Conservation (phyloP, 2,888 invertebrate genomes). For the Lithophane leautieri region DNA sequence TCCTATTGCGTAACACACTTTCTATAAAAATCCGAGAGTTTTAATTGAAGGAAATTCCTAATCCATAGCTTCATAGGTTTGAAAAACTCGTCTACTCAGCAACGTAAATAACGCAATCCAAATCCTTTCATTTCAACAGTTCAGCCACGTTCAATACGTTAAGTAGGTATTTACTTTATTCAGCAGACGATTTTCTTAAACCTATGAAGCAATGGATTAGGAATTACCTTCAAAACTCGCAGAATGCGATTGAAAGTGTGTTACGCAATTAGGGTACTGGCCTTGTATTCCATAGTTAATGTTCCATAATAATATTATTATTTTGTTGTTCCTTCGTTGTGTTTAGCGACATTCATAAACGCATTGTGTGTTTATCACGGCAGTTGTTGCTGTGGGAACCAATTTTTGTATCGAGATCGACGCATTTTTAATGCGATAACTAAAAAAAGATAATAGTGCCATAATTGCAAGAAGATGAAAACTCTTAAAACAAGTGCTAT, state of each 20-base stretch:
- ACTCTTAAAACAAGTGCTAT: slow-evolving; percentile 1
- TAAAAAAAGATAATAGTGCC: slow-evolving; percentile 15
- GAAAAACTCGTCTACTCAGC: not conserved
- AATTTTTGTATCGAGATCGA: not conserved
- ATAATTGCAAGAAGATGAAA: slow-evolving; percentile 25
- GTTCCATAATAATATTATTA: too few relatives aligned
- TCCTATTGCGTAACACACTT: not conserved
- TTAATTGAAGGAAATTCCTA: not conserved
- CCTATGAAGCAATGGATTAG: not conserved
- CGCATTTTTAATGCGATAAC: slow-evolving; percentile 6
- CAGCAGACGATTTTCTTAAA: not conserved
- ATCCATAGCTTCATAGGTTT: not conserved
- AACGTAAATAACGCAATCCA: not conserved
- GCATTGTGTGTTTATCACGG: too few relatives aligned
- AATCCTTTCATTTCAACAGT: too few relatives aligned
- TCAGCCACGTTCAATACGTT: not conserved
- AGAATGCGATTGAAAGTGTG: slow-evolving; percentile 1
- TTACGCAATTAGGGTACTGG: not conserved
- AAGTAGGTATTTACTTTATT: too few relatives aligned
- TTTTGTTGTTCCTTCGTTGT: slow-evolving; percentile 9
- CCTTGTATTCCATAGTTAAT: too few relatives aligned
- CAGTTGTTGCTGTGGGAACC: slow-evolving; percentile 32
- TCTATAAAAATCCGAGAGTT: not conserved
- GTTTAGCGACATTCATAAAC: slow-evolving; percentile 14
- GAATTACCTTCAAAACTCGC: not conserved